phyloP scores from a whole-genome alignment of 2,888 invertebrate species.

The Eudasyphora cyanicolor region DNA sequence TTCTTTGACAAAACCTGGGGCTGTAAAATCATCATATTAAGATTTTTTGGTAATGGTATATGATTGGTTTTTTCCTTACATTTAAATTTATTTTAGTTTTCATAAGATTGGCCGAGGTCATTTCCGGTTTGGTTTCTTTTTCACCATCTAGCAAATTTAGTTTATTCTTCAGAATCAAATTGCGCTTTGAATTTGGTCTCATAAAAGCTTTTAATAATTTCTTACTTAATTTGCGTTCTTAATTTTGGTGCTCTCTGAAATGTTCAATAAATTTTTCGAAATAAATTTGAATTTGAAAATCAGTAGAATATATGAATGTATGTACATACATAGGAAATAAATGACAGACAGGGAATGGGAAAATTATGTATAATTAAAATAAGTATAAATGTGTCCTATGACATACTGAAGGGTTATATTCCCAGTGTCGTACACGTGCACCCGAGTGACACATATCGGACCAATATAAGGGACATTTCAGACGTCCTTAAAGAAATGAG shows the following conservation, averaged over 20 bases:
- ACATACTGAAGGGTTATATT: no score
- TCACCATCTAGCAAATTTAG: not conserved
- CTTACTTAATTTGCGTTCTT: not conserved
- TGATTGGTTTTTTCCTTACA: conserved; percentile 52
- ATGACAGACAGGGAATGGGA: not conserved
- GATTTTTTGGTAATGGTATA: not conserved
- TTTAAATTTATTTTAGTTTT: conserved; percentile 67
- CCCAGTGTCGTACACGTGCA: no score
- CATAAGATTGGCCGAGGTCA: conserved; percentile 67
- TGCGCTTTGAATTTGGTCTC: not conserved
- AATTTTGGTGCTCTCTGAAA: not conserved
- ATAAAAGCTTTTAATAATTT: no score
- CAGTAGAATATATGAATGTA: no score
- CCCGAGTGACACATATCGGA: no score
- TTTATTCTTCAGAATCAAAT: not conserved
- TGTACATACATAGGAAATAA: not conserved
- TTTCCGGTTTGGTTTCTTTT: conserved; percentile 30
- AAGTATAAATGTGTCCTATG: no score
- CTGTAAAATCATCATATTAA: no score
- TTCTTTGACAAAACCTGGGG: conserved; percentile 68
- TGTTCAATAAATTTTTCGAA: not conserved
- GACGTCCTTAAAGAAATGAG: no score
- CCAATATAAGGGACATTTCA: no score
- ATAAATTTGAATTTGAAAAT: not conserved
- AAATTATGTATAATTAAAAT: no score